Percentiles rank a stretch among this genome's conserved stretches.
phyloP scores from a whole-genome alignment of 2,888 invertebrate species.

The Drosophila suboccidentalis region DNA sequence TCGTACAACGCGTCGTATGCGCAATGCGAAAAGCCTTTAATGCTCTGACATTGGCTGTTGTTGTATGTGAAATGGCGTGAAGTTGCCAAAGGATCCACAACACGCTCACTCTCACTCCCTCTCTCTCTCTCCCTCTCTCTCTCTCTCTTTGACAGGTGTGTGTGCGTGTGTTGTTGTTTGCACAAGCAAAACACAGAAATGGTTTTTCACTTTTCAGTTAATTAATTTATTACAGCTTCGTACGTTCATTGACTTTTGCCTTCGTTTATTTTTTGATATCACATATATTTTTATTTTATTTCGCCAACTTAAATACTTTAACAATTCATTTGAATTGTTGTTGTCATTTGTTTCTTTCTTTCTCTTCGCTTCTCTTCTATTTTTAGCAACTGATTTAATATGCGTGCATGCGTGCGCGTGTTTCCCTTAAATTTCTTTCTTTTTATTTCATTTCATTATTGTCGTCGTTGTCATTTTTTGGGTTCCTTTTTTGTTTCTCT shows the following conservation, averaged over 20 bases:
- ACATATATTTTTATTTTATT: constrained; percentile 18
- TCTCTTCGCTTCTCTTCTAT: constrained; percentile 57
- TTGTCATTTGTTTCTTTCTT: no score
- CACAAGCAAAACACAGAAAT: constrained; percentile 67
- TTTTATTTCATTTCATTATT: constrained; percentile 42
- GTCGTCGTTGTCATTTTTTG: background rate
- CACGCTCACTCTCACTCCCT: constrained; percentile 13
- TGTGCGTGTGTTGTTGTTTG: constrained; percentile 12
- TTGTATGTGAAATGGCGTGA: constrained; percentile 53
- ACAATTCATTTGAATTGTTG: constrained; percentile 12
- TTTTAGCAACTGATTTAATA: constrained; percentile 80
- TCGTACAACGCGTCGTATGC: constrained; percentile 63
- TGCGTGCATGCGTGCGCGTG: constrained; percentile 77
- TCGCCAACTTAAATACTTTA: constrained; percentile 30
- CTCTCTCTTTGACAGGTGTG: background rate
- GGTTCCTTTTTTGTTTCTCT: constrained; percentile 34
- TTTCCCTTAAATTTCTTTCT: constrained; percentile 43
- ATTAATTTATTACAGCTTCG: constrained; percentile 76
- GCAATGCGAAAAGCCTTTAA: constrained; percentile 66
- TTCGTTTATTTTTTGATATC: constrained; percentile 30
- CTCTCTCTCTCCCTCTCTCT: background rate
- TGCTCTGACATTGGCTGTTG: constrained; percentile 43
- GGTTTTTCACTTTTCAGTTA: constrained; percentile 75
- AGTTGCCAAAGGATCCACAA: constrained; percentile 51
- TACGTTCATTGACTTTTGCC: constrained; percentile 77